Base-by-base conservation (phyloP, 2,113 vertebrate species). In the Gallinago media region DNA sequence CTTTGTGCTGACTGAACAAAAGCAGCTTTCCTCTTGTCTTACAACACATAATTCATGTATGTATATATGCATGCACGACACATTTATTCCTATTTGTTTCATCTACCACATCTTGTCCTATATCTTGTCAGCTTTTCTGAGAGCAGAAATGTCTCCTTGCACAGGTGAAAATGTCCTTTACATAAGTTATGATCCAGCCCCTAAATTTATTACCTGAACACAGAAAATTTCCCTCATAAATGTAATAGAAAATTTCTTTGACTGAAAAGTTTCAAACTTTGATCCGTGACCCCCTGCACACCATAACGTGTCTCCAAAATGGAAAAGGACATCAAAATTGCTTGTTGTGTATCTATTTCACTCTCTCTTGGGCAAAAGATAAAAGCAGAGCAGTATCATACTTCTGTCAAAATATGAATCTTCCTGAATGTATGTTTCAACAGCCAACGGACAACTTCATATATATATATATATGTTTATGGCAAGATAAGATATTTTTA, bases 351-450 rank as follows among this genome's bases (percentile, higher is more conserved):
- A 44, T 38, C 31, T 80, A 40, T 92, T 85, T 79, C 38, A 49
- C 62, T 79, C 44, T 70, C 36, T 22, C 40, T 40, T 50, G 54
- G 50, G 74, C 23, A 88, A 82, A 91, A 90, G 14, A 85, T 40
- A 90, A 85, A 84, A 89, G 62, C 49, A 82, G n/a, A 87, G 26
- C 29, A 85, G 42, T 22, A 63, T 7, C 42, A 31, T 14, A 12
- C 59, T 95, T 87, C 92, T 82, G 40, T 68, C 70, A 94, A 92
- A 88, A 85, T 40, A 82, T 11, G 47, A 73, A 72, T 88, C 81
- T 75, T 78, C 32, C 44, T 38, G 32, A 75, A 85, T 29, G 4
- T 62, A 49, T 2, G 3, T 34, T 74, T 74, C 70, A 74, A 55
- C 42, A 91, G 15, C 8, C 56, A 55, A 78, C 26, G 63, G 22